A percentile compares a stretch with the other conserved stretches of the same genome.
phyloP scores from a whole-genome alignment of 2,113 vertebrate genomes.

The Mormyrus iriodes region DNA sequence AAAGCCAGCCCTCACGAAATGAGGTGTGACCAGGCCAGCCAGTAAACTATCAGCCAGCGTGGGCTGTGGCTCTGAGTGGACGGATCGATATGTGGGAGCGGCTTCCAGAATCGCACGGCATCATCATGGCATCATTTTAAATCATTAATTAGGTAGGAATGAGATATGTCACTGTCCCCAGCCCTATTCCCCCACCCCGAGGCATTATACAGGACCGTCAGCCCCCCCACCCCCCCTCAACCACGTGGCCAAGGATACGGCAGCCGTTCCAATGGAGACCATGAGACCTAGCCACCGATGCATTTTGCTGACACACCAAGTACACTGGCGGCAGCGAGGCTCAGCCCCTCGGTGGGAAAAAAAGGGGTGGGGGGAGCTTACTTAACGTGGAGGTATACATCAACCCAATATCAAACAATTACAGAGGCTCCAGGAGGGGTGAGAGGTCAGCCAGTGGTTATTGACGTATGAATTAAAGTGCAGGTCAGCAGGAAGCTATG shows the following conservation, averaged over 20 bases:
- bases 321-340: not conserved
- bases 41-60: not conserved
- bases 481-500: slow-evolving; percentile 67
- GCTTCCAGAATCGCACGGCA: not conserved
- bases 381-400: slow-evolving; percentile 55
- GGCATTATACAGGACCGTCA: not conserved
- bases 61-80: not conserved
- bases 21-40: not conserved
- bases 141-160: not conserved
- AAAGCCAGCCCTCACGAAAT: not conserved
- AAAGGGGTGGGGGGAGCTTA: slow-evolving; percentile 22
- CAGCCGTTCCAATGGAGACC: not conserved
- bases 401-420: slow-evolving; percentile 64
- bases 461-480: slow-evolving; percentile 68
- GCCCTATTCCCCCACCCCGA: not conserved
- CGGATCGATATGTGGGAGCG: not conserved
- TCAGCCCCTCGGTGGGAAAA: not conserved
- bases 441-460: slow-evolving; percentile 60
- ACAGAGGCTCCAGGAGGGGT: slow-evolving; percentile 51
- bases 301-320: not conserved
- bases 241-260: not conserved
- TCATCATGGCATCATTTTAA: not conserved
- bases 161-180: not conserved
- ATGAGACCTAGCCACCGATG: not conserved
- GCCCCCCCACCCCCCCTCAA: not conserved